Evolutionary conservation across 23 tunicate species (phyloP).

Genomic region (Trididemnum clinides): DNA sequence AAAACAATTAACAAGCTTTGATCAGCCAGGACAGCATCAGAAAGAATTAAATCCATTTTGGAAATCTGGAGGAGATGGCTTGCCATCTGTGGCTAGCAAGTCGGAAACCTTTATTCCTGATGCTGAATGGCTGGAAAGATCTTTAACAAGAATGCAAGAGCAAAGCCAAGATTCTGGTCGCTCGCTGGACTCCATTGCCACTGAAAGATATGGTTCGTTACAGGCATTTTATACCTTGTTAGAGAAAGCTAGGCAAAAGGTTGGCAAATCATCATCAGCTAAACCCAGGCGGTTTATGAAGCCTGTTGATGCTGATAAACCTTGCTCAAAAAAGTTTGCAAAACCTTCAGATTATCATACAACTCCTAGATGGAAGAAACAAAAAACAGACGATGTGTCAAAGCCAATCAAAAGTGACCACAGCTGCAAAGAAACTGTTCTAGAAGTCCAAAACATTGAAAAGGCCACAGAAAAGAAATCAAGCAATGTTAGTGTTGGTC

Average conservation of each 20-base stretch:
- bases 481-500: not conserved
- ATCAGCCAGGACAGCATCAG: constrained; percentile 68
- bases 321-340: not conserved
- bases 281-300: constrained; percentile 18
- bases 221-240: constrained; percentile 68
- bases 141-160: constrained; percentile 89
- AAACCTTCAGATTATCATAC: not conserved
- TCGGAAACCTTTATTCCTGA: constrained; percentile 7
- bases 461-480: not conserved
- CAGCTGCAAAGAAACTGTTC: no score
- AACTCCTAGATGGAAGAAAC: constrained; percentile 14
- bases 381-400: not conserved
- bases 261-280: not conserved
- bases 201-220: constrained; percentile 90
- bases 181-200: constrained; percentile 67
- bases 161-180: constrained; percentile 65
- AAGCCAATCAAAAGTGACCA: not conserved
- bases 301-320: constrained; percentile 40
- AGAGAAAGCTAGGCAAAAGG: constrained; percentile 42
- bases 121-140: constrained; percentile 63
- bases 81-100: constrained; percentile 39
- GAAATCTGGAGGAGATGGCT: constrained; percentile 77
- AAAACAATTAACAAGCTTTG: constrained; percentile 35
- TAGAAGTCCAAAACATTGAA: no score
- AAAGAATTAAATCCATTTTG: constrained; percentile 83